A percentile compares a stretch with the other conserved stretches of the same genome.
Evolutionary conservation across 2,113 vertebrate genomes (phyloP).

Genomic region (Cyprinodon brontotheroides): DNA sequence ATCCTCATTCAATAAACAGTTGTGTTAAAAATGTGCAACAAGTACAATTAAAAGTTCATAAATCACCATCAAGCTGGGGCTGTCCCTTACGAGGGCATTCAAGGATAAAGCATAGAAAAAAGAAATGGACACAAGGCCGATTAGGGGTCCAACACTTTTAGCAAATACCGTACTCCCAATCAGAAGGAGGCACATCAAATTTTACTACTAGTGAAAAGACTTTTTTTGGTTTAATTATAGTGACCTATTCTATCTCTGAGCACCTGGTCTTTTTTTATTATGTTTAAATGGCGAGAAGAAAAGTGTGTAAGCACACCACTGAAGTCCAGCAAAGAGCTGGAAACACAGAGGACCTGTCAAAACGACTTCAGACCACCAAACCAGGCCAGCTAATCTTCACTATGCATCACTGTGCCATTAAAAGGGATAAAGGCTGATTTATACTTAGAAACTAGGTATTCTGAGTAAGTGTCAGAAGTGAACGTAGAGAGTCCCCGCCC

Average conservation of each 20-base stretch:
- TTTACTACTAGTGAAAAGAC: background rate
- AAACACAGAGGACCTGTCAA: background rate
- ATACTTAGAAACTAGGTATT: no score
- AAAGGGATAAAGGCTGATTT: background rate
- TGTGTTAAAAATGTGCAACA: background rate
- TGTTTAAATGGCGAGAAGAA: background rate
- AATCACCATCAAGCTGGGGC: background rate
- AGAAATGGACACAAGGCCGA: background rate
- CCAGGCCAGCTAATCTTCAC: background rate
- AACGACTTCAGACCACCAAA: background rate
- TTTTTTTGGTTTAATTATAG: background rate
- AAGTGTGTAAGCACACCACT: background rate
- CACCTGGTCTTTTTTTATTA: background rate
- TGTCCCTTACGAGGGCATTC: background rate
- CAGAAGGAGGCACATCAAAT: background rate
- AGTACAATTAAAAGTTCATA: background rate
- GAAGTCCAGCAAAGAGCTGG: background rate
- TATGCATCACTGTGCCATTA: background rate
- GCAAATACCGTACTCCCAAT: background rate
- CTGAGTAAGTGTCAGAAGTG: no score
- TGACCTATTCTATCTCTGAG: background rate
- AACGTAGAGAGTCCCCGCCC: no score
- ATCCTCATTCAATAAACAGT: background rate
- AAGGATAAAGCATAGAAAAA: background rate
- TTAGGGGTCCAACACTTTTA: no score